Conservation (phyloP, 2,113 vertebrate genomes). For the Neomonachus schauinslandi region DNA sequence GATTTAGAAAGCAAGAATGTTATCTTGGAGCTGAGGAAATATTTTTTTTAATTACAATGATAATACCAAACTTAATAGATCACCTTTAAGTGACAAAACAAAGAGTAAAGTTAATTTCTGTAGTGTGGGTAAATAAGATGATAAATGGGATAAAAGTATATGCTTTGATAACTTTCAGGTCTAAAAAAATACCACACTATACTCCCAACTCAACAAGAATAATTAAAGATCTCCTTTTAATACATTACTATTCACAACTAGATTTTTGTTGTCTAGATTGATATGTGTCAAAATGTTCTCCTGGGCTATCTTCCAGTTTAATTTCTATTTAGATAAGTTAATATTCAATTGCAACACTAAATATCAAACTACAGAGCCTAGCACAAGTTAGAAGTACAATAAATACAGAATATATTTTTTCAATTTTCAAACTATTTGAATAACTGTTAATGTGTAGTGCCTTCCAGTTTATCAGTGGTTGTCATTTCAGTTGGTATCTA, state of each 20-base stretch:
- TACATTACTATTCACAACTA: neutral
- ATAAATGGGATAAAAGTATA: neutral
- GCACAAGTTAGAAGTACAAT: conserved; percentile 18
- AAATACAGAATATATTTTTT: conserved; percentile 38
- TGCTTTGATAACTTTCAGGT: neutral
- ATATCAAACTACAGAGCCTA: neutral
- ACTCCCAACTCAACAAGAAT: neutral
- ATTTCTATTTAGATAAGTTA: conserved; percentile 29
- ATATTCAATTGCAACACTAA: conserved; percentile 40
- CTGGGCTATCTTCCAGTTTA: neutral
- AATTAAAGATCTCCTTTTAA: neutral
- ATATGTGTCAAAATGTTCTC: neutral
- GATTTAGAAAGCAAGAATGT: neutral
- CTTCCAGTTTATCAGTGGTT: neutral
- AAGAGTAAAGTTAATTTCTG: neutral
- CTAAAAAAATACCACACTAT: neutral
- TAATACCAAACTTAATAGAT: neutral
- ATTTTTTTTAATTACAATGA: conserved; percentile 18
- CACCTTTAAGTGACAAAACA: neutral
- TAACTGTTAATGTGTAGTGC: neutral
- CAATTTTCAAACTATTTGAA: neutral
- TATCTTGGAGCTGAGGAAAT: conserved; percentile 7
- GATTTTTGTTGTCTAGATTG: neutral
- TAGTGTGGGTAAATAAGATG: neutral
- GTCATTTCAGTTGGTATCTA: neutral